A percentile compares a stretch with the other conserved stretches of the same genome.
These are phyloP conservation scores for Aporophyla lueneburgensis DNA, from an alignment of 2,888 invertebrate genomes.

Conservation along the genomic window DNA sequence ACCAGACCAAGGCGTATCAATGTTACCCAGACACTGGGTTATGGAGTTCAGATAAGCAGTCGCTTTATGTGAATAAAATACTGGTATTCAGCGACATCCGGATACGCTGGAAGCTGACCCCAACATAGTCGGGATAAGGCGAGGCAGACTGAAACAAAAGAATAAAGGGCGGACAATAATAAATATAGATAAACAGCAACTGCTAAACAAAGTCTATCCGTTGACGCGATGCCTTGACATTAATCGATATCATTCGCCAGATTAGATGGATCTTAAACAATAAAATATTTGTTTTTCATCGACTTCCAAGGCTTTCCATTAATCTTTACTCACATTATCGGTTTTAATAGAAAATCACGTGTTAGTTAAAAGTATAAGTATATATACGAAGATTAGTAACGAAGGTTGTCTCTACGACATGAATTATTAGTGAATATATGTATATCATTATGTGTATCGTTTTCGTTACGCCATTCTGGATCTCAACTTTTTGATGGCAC, in stretches of 20 bases:
- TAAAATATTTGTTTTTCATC: conserved; percentile 67
- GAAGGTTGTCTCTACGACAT: conserved; percentile 11
- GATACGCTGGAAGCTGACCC: background rate
- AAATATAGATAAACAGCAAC: conserved; percentile 13
- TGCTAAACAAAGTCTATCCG: conserved; percentile 44
- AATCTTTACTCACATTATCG: conserved; percentile 66
- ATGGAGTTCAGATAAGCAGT: background rate
- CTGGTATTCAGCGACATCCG: background rate
- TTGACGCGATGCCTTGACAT: conserved; percentile 71
- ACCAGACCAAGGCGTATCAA: background rate
- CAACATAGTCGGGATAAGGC: background rate
- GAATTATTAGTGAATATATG: background rate
- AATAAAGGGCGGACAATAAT: conserved; percentile 39
- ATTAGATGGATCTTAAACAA: conserved; percentile 70
- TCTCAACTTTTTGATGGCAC: background rate
- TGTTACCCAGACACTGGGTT: background rate
- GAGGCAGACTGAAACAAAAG: conserved; percentile 8
- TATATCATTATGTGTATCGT: background rate
- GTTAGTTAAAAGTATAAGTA: background rate
- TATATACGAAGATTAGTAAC: no score
- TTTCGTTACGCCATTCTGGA: background rate
- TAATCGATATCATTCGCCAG: conserved; percentile 75
- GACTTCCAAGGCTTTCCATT: conserved; percentile 61
- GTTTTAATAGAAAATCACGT: conserved; percentile 69
- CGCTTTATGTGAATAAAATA: background rate